Base-by-base conservation (phyloP, 2,113 vertebrate genomes). In the Oryzias melastigma region DNA sequence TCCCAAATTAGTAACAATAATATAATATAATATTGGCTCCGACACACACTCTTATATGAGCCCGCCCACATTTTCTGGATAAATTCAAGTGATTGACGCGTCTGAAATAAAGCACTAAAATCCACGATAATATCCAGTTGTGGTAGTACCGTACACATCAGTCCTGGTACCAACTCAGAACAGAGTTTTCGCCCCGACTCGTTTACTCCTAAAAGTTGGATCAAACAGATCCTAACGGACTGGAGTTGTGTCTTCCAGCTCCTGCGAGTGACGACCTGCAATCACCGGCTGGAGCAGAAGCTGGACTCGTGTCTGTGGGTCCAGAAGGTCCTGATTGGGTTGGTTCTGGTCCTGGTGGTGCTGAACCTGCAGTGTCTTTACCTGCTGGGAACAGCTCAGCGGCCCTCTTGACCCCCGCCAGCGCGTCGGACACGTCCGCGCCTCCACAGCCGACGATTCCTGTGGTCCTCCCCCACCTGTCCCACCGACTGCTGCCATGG, bases 271-370 rank as follows among this genome's bases (percentile, higher is more conserved):
- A 82, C 93, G 84, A 85, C 90, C 72, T 90, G 86, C 81, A 95
- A 90, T 84, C 92, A 71, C 16, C 90, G 93, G 65, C 84, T 98
- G 85, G 95, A 97, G 78, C 94, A 94, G 80, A 94, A 94, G 86
- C 83, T 99, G 82, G 91, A 94, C 43, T 72, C 24, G 20, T 96
- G 93, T 83, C 64, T 98, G 76, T 96, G 95, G 95, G 84, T 94
- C 61, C 96, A 98, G 82, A 95, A 97, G 84, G 81, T 98, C 57
- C 90, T 95, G 12, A 59, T 90, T 17, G 78, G 83, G 61, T 65
- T 98, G 83, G 90, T 94, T 29, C 62, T 93, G 52, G 35, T 96
- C 19, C 92, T 92, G 17, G 58, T 94, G 86, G 86, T 86, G 73
- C 80, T 95, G 53, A 91, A 90, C 88, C 84, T 92, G 62, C 92